Base-by-base conservation (phyloP, 2,888 invertebrate genomes). In the Mythimna albipuncta region DNA sequence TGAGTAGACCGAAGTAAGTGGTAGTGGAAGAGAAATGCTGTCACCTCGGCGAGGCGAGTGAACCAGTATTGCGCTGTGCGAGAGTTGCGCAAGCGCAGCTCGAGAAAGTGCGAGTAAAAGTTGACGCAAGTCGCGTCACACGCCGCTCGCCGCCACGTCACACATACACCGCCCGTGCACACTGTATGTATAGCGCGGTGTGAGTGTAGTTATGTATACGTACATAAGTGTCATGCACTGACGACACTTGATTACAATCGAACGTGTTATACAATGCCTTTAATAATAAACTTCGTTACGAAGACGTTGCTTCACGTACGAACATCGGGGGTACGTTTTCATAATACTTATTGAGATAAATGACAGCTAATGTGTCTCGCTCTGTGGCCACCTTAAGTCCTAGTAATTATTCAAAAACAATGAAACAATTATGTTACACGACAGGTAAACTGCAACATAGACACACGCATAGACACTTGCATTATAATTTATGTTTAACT, bases 71-170 rank as follows among this genome's bases (percentile, higher is more conserved):
- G 93, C 91, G 91, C 91, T 85, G 88, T 79, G 74, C 63, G 74
- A 85, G 88, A 86, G 93, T 96, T 96, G 96, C 96, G 96, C 95
- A 96, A 96, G 95, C 91, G 92, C 92, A 91, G 83, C 88, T 79
- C 93, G 94, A 94, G 96, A 96, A 96, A 96, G 96, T 96, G 96
- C 94, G 93, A 96, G 96, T 96, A 96, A 96, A 96, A 96, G 96
- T 96, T 95, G 96, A 96, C 95, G 96, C 96, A 96, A 96, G 93
- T 85, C 89, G 92, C 95, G 95, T 95, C 96, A 95, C 92, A 90
- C 89, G 87, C 84, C 88, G 85, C 85, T 86, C 89, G 86, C 83
- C 87, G 88, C 89, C 88, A 88, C 91, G 90, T 90, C 90, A 91
- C 91, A 90, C 91, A 86, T 83, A 88, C 86, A 88, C 87, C 69